A percentile compares a stretch with the other conserved stretches of the same genome.
Conservation (phyloP, 2,113 vertebrate species). For the Odobenus rosmarus region DNA sequence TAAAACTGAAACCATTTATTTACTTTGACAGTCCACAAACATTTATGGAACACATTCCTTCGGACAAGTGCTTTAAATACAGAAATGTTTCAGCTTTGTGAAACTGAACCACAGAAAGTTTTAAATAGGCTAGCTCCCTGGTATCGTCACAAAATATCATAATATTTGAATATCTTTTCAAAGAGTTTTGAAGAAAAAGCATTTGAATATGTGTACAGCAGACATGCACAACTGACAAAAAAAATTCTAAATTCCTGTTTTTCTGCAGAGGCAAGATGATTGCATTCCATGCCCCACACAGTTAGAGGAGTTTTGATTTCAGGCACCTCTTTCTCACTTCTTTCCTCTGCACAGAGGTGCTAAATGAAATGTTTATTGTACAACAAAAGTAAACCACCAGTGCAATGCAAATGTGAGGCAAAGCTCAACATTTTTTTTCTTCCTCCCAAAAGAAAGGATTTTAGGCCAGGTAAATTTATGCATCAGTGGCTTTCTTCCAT, state of each 20-base stretch:
- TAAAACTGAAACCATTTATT: background rate
- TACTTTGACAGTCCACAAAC: background rate
- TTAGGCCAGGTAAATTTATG: slow-evolving; percentile 58
- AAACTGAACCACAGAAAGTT: background rate
- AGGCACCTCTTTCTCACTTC: background rate
- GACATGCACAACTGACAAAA: background rate
- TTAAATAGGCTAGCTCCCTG: background rate
- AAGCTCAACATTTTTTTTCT: background rate
- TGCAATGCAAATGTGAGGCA: slow-evolving; percentile 1
- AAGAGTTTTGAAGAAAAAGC: background rate
- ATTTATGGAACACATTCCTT: background rate
- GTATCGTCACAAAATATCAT: background rate
- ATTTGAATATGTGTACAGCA: background rate
- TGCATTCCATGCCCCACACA: background rate
- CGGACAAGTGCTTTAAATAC: background rate
- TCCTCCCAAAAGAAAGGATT: slow-evolving; percentile 60
- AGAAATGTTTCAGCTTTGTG: background rate
- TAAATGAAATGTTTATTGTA: slow-evolving; percentile 52
- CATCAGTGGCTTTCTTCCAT: slow-evolving; percentile 58
- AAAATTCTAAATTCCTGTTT: background rate
- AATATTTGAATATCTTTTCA: slow-evolving; percentile 18
- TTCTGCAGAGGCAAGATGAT: background rate
- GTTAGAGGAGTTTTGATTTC: slow-evolving; percentile 35
- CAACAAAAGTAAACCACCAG: background rate
- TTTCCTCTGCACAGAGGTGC: slow-evolving; percentile 5